phyloP scores from a whole-genome alignment of 2,888 invertebrate genomes.

The Keiferia lycopersicella region DNA sequence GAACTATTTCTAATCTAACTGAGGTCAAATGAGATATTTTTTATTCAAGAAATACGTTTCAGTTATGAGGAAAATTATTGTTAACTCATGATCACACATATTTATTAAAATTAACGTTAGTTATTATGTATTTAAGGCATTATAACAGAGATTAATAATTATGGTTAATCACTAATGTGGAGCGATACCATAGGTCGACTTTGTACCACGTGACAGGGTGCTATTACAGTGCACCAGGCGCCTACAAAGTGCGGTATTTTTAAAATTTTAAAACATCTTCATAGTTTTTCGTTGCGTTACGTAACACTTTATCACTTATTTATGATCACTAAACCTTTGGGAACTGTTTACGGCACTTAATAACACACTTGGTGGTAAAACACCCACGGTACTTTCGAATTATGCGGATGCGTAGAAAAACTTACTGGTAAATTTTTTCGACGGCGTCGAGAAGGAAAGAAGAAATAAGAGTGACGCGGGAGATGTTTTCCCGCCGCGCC shows the following conservation, averaged over 20 bases:
- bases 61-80: background rate
- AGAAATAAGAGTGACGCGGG: constrained; percentile 81
- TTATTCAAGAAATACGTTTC: constrained; percentile 32
- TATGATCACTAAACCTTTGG: constrained; percentile 59
- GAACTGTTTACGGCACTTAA: constrained; percentile 56
- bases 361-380: constrained; percentile 58
- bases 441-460: constrained; percentile 81
- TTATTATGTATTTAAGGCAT: background rate
- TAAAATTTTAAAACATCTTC: constrained; percentile 70
- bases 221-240: constrained; percentile 77
- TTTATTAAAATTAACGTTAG: constrained; percentile 16
- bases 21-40: constrained; percentile 43
- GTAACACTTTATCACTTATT: constrained; percentile 75
- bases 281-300: constrained; percentile 58
- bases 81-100: constrained; percentile 16
- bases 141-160: constrained; percentile 40
- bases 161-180: constrained; percentile 70
- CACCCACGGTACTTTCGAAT: constrained; percentile 61
- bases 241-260: constrained; percentile 81
- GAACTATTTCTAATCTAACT: constrained; percentile 43
- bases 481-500: constrained; percentile 82
- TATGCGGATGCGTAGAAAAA: constrained; percentile 58
- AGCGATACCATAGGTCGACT: constrained; percentile 74
- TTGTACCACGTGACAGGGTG: constrained; percentile 75
- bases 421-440: constrained; percentile 77